These are phyloP conservation scores for Archilochus colubris DNA, from an alignment of 2,113 vertebrate genomes.

Conservation along the genomic window DNA sequence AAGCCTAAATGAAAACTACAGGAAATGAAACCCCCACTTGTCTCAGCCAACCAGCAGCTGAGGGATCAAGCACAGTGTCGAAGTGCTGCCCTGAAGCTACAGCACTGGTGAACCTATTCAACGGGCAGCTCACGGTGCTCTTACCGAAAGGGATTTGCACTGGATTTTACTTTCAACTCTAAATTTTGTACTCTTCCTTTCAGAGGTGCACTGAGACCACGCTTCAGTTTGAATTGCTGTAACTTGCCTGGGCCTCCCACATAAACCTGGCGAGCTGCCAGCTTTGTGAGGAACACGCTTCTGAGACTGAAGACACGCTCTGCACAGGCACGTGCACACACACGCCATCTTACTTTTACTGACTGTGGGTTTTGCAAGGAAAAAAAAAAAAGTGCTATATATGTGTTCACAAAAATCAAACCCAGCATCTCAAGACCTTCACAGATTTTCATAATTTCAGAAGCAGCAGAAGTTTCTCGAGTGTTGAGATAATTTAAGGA, in stretches of 20 bases:
- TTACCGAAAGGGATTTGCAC: neutral
- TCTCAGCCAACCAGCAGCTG: neutral
- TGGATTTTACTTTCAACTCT: neutral
- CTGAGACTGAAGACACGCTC: neutral
- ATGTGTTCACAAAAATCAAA: neutral
- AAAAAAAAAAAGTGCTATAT: neutral
- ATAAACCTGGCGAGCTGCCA: neutral
- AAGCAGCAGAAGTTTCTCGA: neutral
- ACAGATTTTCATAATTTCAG: neutral
- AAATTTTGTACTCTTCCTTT: neutral
- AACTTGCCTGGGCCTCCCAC: slow-evolving; percentile 4
- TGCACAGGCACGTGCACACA: accelerated
- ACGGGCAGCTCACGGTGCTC: neutral
- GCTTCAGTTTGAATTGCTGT: neutral
- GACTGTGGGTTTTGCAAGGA: neutral
- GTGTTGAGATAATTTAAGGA: neutral
- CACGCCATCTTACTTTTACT: neutral
- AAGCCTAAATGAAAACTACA: neutral
- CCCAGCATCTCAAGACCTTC: neutral
- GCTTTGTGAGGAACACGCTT: neutral
- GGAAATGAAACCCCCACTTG: neutral
- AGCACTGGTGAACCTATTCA: neutral
- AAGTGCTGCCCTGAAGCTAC: accelerated
- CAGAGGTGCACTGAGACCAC: neutral
- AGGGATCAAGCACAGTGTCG: accelerated